These are phyloP conservation scores for Caenorhabditis tropicalis DNA, from an alignment of 1,140 invertebrate genomes.

Conservation along the genomic window DNA sequence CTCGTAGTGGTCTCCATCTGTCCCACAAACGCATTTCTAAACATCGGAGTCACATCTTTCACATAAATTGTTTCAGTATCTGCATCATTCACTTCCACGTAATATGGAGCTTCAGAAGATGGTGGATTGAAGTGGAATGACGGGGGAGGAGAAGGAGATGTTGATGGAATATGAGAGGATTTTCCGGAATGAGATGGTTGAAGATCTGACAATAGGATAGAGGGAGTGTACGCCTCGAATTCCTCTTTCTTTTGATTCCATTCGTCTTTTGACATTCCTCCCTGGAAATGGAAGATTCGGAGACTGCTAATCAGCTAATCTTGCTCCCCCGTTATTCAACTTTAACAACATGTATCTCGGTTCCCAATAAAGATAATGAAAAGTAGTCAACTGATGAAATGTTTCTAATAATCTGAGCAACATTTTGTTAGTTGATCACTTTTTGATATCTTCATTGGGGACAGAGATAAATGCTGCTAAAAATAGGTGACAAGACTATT, in stretches of 20 bases:
- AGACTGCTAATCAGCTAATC: too few relatives aligned
- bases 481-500: too few relatives aligned
- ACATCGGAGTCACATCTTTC: neutral
- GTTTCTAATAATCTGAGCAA: too few relatives aligned
- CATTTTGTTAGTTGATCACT: too few relatives aligned
- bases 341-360: too few relatives aligned
- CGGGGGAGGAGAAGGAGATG: neutral
- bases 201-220: neutral
- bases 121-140: neutral
- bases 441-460: too few relatives aligned
- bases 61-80: constrained; percentile 16
- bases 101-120: constrained; percentile 16
- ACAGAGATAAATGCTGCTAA: too few relatives aligned
- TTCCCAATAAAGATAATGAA: too few relatives aligned
- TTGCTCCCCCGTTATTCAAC: too few relatives aligned
- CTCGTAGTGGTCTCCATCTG: constrained; percentile 1
- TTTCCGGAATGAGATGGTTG: constrained; percentile 2
- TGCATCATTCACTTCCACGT: constrained; percentile 15
- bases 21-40: neutral
- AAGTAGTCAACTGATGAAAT: too few relatives aligned
- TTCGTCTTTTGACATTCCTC: neutral
- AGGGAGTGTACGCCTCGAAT: constrained; percentile 14
- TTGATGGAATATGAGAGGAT: neutral
- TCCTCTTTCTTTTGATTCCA: constrained; percentile 1
- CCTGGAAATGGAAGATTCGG: neutral